Evolutionary conservation across 2,888 invertebrate species (phyloP).

Genomic region (Zhengitettix transpicula): DNA sequence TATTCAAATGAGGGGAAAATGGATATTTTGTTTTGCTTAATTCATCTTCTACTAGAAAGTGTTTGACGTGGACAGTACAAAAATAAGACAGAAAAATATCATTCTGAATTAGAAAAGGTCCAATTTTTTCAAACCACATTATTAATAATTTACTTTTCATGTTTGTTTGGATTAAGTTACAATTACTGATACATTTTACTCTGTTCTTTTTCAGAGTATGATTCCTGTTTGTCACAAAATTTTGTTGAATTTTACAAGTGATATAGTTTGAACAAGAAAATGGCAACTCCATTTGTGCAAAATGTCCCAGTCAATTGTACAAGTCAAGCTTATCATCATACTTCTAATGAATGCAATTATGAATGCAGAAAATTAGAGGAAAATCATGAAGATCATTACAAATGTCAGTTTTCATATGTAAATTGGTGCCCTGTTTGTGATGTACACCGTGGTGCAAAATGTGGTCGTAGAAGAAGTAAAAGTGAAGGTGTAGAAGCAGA

Average conservation of each 20-base stretch:
- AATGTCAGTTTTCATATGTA: conserved; percentile 4
- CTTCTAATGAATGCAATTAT: background rate
- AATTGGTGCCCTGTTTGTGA: conserved; percentile 7
- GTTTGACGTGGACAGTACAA: too few species aligned
- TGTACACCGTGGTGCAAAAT: background rate
- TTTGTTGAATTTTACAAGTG: background rate
- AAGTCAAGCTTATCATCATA: background rate
- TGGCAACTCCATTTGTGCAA: conserved; percentile 9
- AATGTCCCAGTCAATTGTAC: conserved; percentile 9
- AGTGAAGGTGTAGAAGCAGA: conserved; percentile 11
- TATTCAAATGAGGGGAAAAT: too few species aligned
- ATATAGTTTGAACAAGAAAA: background rate
- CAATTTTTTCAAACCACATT: too few species aligned
- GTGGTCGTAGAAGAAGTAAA: conserved; percentile 7
- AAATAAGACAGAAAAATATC: too few species aligned
- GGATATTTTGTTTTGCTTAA: too few species aligned
- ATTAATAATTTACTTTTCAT: background rate
- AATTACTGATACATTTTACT: background rate
- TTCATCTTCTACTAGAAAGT: too few species aligned
- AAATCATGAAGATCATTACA: background rate
- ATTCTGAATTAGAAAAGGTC: too few species aligned
- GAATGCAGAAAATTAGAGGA: background rate
- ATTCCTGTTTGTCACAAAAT: too few species aligned
- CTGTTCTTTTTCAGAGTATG: too few species aligned
- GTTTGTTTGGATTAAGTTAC: background rate